Evolutionary conservation across 1,140 invertebrate species (phyloP).

Genomic region (Chrysomallon squamiferum): DNA sequence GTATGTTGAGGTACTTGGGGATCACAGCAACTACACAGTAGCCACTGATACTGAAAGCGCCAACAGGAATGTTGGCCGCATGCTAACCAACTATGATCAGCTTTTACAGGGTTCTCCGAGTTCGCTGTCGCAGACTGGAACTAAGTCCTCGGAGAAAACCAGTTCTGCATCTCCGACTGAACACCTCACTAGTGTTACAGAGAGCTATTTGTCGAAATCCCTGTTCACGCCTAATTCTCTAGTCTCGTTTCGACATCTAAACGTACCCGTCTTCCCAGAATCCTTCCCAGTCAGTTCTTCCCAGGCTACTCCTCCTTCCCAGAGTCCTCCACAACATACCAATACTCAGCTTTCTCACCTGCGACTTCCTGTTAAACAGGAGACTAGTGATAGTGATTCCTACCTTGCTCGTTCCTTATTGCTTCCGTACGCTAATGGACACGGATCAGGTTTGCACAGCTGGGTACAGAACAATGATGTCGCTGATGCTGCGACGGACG

Average conservation of each 20-base stretch:
- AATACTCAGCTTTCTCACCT: constrained; percentile 4
- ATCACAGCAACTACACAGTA: constrained; percentile 31
- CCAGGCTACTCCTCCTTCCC: background rate
- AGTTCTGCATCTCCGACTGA: too few species aligned
- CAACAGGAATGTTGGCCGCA: background rate
- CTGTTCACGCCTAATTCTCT: too few species aligned
- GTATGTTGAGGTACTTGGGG: constrained; percentile 56
- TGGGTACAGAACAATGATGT: too few species aligned
- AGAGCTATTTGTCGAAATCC: too few species aligned
- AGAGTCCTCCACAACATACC: background rate
- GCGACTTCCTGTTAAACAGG: background rate
- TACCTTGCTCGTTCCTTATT: background rate
- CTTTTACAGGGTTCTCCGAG: too few species aligned
- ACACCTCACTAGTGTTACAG: too few species aligned
- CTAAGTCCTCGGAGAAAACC: too few species aligned
- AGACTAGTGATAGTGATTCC: background rate
- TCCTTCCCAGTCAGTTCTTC: constrained; percentile 12
- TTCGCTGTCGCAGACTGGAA: too few species aligned
- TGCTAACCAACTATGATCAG: background rate
- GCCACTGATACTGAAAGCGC: constrained; percentile 6
- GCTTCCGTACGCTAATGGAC: background rate
- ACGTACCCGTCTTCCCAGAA: constrained; percentile 29
- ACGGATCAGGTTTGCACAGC: too few species aligned
- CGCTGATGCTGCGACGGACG: too few species aligned
- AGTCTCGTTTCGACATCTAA: constrained; percentile 9